Evolutionary conservation across 2,888 invertebrate species (phyloP), one percentile per base, ranked within the genome.

Genomic region (Acrocera orbiculus): DNA sequence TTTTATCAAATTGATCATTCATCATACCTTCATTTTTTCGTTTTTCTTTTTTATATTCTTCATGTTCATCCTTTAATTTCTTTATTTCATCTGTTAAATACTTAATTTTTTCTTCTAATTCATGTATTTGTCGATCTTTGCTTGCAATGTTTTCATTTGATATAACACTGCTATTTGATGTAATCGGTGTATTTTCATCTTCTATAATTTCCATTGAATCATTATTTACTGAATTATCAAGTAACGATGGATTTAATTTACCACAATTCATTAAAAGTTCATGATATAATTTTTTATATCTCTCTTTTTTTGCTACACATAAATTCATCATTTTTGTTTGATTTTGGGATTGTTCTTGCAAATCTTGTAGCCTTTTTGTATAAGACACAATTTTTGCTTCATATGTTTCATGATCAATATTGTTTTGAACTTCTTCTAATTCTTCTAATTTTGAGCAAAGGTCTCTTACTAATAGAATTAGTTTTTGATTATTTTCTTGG

Each of bases 401-500:
- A 58, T 75, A 65, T 46, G 72, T 70, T 10, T 75, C 70, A 44
- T 73, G 69, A 47, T 73, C 71, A 37, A 73, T 65, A 45, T 76
- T 70, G 46, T 73, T 73, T 26, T 54, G 52, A 16, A 70, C 65
- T 31, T 70, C 70, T 46, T 86, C 87, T 39, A 73, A 67, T 48
- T 81, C 79, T 53, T 93, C 92, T 47, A 83, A 72, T 44, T 80
- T 77, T 13, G 78, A 74, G 40, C 82, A 82, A 30, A 95, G 64
- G 44, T 89, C 85, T 36, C 92, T 69, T 14, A 92, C 76, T 39
- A 87, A 68, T 14, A 79, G 69, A 22, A 93, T 56, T 10, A 95
- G 62, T 50, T 82, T 80, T 48, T 81, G 78, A 63, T 96, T 95
- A 51, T 82, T 86, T 27, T 73, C 66, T 56, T 95, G 93, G 31